phyloP scores from a whole-genome alignment of 2,797 vertebrate genomes.

The Eulemur rubriventer region DNA sequence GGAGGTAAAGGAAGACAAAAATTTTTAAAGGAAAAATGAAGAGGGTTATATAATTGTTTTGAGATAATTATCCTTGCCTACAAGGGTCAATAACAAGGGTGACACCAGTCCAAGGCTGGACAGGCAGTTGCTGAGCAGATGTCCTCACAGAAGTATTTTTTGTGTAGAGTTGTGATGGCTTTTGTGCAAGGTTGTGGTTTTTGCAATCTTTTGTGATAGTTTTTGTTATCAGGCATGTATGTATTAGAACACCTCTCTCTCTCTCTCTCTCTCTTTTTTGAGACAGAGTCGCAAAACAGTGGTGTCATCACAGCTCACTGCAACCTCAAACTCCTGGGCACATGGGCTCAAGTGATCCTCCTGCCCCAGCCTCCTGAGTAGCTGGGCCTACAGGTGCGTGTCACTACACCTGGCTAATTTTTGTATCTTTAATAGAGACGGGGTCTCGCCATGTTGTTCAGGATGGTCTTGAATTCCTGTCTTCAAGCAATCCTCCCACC shows the following conservation, averaged over 20 bases:
- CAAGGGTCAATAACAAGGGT: neutral
- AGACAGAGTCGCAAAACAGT: too few species aligned
- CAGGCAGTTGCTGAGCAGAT: neutral
- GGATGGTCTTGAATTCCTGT: neutral
- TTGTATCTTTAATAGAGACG: neutral
- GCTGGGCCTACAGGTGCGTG: neutral
- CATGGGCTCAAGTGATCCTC: neutral
- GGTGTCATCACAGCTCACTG: too few species aligned
- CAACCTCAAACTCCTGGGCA: neutral
- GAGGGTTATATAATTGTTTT: neutral
- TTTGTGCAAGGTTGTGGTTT: neutral
- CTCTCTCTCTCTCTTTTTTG: too few species aligned
- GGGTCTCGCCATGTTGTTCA: neutral
- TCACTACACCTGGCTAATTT: neutral
- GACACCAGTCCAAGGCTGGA: neutral
- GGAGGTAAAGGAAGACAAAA: neutral
- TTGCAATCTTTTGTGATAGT: neutral
- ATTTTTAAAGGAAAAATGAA: neutral
- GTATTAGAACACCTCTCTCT: neutral
- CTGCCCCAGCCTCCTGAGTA: neutral
- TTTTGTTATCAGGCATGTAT: neutral
- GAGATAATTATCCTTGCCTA: neutral
- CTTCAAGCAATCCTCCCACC: neutral
- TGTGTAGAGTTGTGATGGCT: neutral
- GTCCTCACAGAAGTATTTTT: neutral